phyloP scores from a whole-genome alignment of 2,113 vertebrate genomes.

The Syngnathus floridae region DNA sequence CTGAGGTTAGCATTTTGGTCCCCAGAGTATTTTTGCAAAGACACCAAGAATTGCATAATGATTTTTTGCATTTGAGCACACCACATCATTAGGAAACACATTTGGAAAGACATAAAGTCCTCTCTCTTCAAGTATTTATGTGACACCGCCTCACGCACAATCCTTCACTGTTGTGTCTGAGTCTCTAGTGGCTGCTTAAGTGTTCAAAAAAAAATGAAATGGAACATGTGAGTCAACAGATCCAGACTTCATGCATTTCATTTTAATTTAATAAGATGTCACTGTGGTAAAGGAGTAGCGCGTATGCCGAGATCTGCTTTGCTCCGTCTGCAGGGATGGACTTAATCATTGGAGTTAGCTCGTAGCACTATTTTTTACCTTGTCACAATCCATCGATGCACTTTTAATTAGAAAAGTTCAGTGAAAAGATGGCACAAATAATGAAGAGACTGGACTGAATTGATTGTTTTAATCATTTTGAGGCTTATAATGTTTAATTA shows the following conservation, averaged over 20 bases:
- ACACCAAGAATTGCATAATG: background rate
- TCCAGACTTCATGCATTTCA: slow-evolving; percentile 30
- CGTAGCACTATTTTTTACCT: background rate
- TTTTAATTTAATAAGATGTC: slow-evolving; percentile 46
- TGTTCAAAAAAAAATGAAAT: slow-evolving; percentile 1
- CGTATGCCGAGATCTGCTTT: slow-evolving; percentile 6
- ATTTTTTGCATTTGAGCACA: background rate
- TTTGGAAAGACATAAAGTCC: background rate
- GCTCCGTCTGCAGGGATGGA: slow-evolving; percentile 15
- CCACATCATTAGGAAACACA: slow-evolving; percentile 2
- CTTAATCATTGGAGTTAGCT: slow-evolving; percentile 17
- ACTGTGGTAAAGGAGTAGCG: slow-evolving; percentile 27
- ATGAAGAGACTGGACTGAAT: background rate
- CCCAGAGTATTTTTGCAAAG: background rate
- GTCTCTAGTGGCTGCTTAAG: slow-evolving; percentile 8
- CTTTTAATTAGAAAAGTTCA: slow-evolving; percentile 10
- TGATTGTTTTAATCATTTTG: background rate
- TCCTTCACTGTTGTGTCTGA: background rate
- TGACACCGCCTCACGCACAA: slow-evolving; percentile 11
- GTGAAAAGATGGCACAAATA: background rate
- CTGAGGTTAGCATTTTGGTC: background rate
- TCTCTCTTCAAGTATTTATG: slow-evolving; percentile 9
- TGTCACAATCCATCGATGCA: slow-evolving; percentile 6
- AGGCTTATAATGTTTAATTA: background rate
- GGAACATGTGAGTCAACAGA: slow-evolving; percentile 22